These are phyloP conservation scores for Cnemophilus loriae DNA, from an alignment of 2,113 vertebrate species.

Conservation along the genomic window DNA sequence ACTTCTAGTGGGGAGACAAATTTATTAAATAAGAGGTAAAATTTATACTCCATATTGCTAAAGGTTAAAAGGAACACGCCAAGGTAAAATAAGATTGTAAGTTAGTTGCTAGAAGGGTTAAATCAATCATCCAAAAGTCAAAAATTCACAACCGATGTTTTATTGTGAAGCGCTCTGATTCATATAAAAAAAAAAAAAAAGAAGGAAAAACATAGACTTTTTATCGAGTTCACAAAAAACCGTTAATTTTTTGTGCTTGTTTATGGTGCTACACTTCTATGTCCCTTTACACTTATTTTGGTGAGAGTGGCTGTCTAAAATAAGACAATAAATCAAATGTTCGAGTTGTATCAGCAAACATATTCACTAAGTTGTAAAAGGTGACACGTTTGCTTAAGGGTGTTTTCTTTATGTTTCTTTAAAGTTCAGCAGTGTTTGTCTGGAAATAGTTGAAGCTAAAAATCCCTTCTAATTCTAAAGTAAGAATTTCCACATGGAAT, in stretches of 20 bases:
- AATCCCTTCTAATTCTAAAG: neutral
- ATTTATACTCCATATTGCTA: neutral
- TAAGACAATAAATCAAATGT: neutral
- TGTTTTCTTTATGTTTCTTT: neutral
- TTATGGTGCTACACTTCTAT: neutral
- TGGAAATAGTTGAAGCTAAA: neutral
- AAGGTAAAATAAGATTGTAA: neutral
- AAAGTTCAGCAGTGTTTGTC: neutral
- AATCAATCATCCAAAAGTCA: neutral
- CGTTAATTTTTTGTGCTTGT: neutral
- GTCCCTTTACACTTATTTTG: neutral
- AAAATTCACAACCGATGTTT: neutral
- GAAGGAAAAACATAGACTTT: neutral
- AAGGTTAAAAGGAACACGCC: neutral
- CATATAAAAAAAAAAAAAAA: neutral
- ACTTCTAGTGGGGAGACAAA: neutral
- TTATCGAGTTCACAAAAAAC: fast-evolving
- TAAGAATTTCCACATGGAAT: neutral
- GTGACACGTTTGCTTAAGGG: neutral
- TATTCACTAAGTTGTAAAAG: neutral
- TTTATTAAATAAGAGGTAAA: neutral
- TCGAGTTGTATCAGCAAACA: neutral
- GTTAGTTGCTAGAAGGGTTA: neutral
- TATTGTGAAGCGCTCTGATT: neutral
- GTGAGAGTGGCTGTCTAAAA: neutral